phyloP scores from a whole-genome alignment of 2,113 vertebrate genomes.

The Corydoras maculifer region DNA sequence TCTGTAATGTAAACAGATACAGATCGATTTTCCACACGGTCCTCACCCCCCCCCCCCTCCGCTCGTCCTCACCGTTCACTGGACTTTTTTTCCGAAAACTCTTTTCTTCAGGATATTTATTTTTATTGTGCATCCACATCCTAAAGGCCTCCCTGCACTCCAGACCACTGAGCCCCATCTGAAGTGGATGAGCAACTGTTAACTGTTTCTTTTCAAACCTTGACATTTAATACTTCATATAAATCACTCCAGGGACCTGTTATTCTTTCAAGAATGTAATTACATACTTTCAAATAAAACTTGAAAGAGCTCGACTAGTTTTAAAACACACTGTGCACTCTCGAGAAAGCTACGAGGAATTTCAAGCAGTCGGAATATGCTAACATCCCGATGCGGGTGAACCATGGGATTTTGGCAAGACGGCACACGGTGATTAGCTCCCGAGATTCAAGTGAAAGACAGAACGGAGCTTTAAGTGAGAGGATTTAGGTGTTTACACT shows the following conservation, averaged over 20 bases:
- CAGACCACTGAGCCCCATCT: constrained; percentile 46
- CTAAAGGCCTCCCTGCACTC: constrained; percentile 45
- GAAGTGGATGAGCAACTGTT: constrained; percentile 60
- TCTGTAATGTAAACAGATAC: no score
- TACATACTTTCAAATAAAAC: constrained; percentile 99
- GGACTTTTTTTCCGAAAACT: not conserved
- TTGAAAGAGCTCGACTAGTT: constrained; percentile 97
- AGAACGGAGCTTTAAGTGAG: constrained; percentile 5
- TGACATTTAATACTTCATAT: constrained; percentile 94
- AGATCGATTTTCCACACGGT: not conserved
- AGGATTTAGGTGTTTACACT: constrained; percentile 14
- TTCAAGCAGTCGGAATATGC: constrained; percentile 95
- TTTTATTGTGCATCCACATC: constrained; percentile 35
- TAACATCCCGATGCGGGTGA: constrained; percentile 83
- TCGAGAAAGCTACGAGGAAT: constrained; percentile 87
- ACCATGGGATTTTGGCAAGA: constrained; percentile 47
- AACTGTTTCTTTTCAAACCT: constrained; percentile 85
- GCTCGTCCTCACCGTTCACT: no score
- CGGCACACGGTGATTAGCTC: constrained; percentile 11
- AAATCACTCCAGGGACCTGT: constrained; percentile 89
- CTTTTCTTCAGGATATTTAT: constrained; percentile 39
- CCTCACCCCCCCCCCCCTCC: not conserved
- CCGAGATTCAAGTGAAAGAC: constrained; percentile 1
- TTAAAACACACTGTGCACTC: constrained; percentile 95
- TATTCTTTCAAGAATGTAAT: constrained; percentile 99